These are phyloP conservation scores for Formicarius rufipectus DNA, from an alignment of 2,113 vertebrate genomes.

Conservation along the genomic window DNA sequence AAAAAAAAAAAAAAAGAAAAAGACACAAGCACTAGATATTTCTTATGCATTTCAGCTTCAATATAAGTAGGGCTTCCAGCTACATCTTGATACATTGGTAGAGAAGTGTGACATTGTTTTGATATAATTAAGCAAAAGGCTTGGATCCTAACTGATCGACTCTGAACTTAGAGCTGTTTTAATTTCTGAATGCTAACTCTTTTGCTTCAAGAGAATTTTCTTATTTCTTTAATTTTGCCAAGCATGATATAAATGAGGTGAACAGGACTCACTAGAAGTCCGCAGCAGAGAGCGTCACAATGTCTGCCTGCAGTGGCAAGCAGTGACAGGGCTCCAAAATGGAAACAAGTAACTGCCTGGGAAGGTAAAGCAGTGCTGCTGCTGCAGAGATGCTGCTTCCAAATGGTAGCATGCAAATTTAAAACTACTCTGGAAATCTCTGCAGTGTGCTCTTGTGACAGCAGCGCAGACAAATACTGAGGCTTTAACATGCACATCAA, in stretches of 20 bases:
- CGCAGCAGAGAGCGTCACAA: neutral
- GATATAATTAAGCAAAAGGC: neutral
- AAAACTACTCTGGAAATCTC: neutral
- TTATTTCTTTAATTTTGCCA: neutral
- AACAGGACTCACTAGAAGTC: neutral
- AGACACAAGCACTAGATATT: neutral
- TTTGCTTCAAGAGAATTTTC: neutral
- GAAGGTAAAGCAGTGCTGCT: neutral
- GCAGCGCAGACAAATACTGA: neutral
- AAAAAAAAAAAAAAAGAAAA: neutral
- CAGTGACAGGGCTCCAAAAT: fast-evolving
- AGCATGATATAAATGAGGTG: neutral
- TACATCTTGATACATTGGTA: neutral
- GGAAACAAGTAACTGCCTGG: neutral
- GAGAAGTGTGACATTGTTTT: neutral
- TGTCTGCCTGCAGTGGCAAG: neutral
- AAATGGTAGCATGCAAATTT: neutral
- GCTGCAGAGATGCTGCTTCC: neutral
- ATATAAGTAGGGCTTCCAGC: neutral
- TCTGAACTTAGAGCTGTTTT: neutral
- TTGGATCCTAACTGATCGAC: neutral
- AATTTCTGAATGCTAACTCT: neutral
- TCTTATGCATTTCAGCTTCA: neutral
- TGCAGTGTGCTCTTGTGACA: neutral
- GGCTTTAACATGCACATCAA: neutral